These are phyloP conservation scores for Acipenser oxyrinchus DNA, from an alignment of 2,797 vertebrate genomes.

Conservation along the genomic window DNA sequence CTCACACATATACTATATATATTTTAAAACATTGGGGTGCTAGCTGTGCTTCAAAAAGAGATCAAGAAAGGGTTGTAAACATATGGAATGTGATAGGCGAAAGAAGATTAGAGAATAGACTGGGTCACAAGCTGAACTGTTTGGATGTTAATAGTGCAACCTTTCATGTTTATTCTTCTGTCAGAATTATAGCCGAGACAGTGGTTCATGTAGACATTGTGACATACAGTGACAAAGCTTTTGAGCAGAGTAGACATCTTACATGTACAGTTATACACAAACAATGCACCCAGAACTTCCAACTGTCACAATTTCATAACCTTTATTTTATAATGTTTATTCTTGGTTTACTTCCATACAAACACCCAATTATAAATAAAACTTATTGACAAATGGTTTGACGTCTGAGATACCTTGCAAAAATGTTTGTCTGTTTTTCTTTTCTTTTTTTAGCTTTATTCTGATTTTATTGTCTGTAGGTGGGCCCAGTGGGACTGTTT, in stretches of 20 bases:
- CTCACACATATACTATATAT: slow-evolving; percentile 29
- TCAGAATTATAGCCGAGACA: background rate
- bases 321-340: background rate
- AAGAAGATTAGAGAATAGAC: too few relatives aligned
- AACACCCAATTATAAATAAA: too few relatives aligned
- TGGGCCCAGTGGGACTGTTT: slow-evolving; percentile 11
- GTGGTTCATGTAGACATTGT: background rate
- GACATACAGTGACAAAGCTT: background rate
- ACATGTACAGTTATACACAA: background rate
- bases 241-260: background rate
- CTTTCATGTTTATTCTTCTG: too few relatives aligned
- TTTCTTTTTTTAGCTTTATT: background rate
- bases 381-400: too few relatives aligned
- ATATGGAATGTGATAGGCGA: too few relatives aligned
- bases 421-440: background rate
- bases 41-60: too few relatives aligned
- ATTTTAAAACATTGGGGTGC: background rate
- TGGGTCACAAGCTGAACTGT: too few relatives aligned
- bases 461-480: background rate
- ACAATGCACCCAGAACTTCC: background rate
- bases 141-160: too few relatives aligned
- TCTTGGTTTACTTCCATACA: background rate
- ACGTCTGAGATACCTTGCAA: background rate
- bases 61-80: too few relatives aligned
- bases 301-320: background rate